Percentiles rank a stretch among this genome's conserved stretches.
Conservation (phyloP, 2,797 vertebrate genomes). For the Syndactyla subalaris region DNA sequence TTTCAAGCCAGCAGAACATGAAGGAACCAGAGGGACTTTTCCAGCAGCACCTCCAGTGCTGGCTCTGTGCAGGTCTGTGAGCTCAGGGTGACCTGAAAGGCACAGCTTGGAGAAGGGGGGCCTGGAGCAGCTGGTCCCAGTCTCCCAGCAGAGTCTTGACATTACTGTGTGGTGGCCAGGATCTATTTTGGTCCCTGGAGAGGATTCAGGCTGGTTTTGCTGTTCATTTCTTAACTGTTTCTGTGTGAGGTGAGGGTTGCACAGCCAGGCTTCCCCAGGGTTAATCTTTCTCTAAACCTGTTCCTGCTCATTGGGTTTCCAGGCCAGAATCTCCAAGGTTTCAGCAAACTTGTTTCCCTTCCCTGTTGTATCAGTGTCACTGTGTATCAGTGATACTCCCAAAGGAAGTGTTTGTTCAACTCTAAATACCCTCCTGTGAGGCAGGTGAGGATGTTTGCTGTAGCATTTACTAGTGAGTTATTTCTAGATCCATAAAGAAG, state of each 20-base stretch:
- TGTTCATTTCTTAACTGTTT: not conserved
- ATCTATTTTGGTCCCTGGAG: not conserved
- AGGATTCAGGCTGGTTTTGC: not conserved
- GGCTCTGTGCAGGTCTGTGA: not conserved
- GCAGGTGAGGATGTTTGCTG: not conserved
- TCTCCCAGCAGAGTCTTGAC: not conserved
- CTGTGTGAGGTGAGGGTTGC: not conserved
- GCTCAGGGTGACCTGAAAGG: not conserved
- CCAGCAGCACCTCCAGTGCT: not conserved
- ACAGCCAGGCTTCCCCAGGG: not conserved
- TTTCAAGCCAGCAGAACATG: not conserved
- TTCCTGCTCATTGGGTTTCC: not conserved
- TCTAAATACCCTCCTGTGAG: rapidly evolving
- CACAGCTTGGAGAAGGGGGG: not conserved
- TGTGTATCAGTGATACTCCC: not conserved
- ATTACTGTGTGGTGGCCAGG: not conserved
- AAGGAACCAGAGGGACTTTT: not conserved
- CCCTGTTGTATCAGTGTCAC: not conserved
- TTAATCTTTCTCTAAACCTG: not conserved
- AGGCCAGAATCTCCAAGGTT: not conserved
- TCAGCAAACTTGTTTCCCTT: not conserved
- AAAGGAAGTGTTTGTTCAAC: not conserved
- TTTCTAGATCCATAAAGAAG: not conserved
- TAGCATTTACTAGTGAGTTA: not conserved
- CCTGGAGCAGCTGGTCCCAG: not conserved